Evolutionary conservation across 1,140 invertebrate species (phyloP), one percentile per base, ranked within the genome.

Genomic region (Oryctes rhinoceros): DNA sequence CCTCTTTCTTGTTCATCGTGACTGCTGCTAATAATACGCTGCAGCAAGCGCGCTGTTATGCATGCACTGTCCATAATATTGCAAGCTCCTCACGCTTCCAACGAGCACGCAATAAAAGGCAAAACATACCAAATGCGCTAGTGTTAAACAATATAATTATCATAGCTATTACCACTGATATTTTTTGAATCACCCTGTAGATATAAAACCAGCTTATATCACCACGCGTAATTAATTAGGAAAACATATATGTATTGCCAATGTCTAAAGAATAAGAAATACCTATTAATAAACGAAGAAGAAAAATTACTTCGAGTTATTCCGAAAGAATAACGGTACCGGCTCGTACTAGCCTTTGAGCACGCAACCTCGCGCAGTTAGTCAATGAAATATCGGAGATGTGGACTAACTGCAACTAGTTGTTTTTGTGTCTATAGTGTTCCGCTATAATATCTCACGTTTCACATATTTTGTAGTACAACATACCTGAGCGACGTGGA

Each of bases 301-400:
- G 18, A 24, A 71, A 30, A 71, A 71, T 13, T 13, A 37, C 24
- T 35, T 24, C n/a, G 10, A 24, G 13, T 71, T 71, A 71, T 24
- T 71, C 35, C 20, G 13, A 30, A 71, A 71, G 20, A 71, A 71
- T 30, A 71, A 71, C 65, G 65, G 65, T 71, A 71, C 65, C 65
- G 20, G 65, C 13, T 37, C 24, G 65, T 71, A 15, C 65, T 15
- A 71, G 65, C 20, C 35, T 71, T 71, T 37, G 35, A 35, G 3
- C 20, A 71, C 65, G 65, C 65, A 37, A 71, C 20, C 24, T 71
- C 35, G 18, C 20, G 65, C 20, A 15, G 65, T 15, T 71, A 71
- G 24, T 71, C 18, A 71, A 71, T 71, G 65, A 71, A 71, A 71
- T 71, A 71, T 37, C 18, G 35, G 65, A 30, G 65, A 71, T 24